Base-by-base conservation (phyloP, 1,140 invertebrate species). In the Aricia agestis region DNA sequence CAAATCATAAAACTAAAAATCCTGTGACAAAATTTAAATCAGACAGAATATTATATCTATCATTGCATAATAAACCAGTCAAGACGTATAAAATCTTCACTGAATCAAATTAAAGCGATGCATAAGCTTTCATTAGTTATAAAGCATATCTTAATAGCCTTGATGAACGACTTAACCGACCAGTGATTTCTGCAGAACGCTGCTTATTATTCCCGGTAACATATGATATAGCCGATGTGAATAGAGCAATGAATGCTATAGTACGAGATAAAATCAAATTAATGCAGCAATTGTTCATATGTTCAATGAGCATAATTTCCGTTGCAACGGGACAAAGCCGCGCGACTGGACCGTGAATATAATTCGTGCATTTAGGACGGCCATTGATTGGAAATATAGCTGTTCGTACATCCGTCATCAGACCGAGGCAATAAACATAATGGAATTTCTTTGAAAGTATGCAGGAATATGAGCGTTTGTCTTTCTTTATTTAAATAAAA, bases 251-350 rank as follows among this genome's bases (percentile, higher is more conserved):
- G 18, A 25, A 63, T 19, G 59, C 59, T 63, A 25, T 63, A 19
- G 18, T 63, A 19, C 32, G 32, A 45, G 65, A 66, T 61, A 67
- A 19, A 68, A 63, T 63, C 65, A 70, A 63, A 69, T 71, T 69
- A 75, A 79, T 79, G 78, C 77, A 76, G 77, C 75, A 81, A 82
- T 75, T 74, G 78, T 79, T 80, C 75, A 72, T 76, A 76, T 78
- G 74, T 72, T 74, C 66, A 66, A 71, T 68, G 70, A 68, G 74
- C 78, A 83, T 84, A 83, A 82, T 79, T 84, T 83, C 78, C 77
- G 78, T 73, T 76, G 74, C 78, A 83, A 75, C 80, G 79, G 83
- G 74, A 80, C 81, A 67, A 67, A 76, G 78, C 74, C 75, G 79
- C 81, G 79, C 73, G 78, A 82, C 73, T 70, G 75, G 61, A 75